Evolutionary conservation across 2,888 invertebrate genomes (phyloP).

Genomic region (Cephus pulcher): DNA sequence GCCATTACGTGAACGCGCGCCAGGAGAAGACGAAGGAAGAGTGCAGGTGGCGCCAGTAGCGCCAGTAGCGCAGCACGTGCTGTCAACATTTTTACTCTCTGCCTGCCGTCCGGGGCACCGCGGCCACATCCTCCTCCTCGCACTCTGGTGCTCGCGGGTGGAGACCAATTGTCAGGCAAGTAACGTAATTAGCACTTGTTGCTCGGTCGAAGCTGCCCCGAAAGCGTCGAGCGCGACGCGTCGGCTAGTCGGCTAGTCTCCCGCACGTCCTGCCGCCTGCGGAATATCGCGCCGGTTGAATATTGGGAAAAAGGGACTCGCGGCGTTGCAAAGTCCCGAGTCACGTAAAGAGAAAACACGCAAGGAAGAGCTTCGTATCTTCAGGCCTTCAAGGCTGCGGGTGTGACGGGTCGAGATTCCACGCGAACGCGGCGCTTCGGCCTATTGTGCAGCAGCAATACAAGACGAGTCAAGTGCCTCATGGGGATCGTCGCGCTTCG

Average conservation of each 20-base stretch:
- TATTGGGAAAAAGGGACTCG: not conserved
- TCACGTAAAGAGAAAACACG: not conserved
- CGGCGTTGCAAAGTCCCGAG: not conserved
- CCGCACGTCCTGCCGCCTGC: not conserved
- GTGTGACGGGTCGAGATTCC: too few relatives aligned
- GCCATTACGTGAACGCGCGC: too few relatives aligned
- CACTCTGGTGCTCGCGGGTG: not conserved
- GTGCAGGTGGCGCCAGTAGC: not conserved
- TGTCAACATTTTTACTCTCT: not conserved
- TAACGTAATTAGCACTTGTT: not conserved
- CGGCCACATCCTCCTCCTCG: not conserved
- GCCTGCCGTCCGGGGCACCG: too few relatives aligned
- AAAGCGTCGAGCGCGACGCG: not conserved
- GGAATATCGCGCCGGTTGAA: not conserved
- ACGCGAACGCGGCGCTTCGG: not conserved
- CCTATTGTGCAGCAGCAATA: constrained; percentile 23
- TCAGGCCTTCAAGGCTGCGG: too few relatives aligned
- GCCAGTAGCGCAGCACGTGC: not conserved
- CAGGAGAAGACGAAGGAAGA: not conserved
- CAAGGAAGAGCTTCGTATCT: too few relatives aligned
- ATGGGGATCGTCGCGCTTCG: constrained; percentile 17
- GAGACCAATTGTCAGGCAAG: not conserved
- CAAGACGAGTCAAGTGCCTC: constrained; percentile 31
- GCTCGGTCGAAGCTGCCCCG: not conserved
- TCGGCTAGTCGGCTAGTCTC: too few relatives aligned